Base-by-base conservation (phyloP, 2,797 vertebrate genomes). In the Oreochromis mossambicus region DNA sequence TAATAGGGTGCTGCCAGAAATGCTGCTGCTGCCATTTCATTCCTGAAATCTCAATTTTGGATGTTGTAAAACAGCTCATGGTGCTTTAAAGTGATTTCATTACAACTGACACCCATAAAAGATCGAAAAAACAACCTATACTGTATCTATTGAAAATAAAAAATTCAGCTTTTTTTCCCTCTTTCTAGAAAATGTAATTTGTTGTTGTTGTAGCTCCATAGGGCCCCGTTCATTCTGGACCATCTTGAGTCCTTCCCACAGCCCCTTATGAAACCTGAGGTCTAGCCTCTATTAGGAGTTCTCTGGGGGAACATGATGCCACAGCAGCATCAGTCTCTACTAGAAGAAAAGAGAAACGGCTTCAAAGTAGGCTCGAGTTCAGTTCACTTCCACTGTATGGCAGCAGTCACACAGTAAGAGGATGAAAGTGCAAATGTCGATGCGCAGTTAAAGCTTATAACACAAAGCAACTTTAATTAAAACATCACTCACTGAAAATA, bases 381-480 rank as follows among this genome's bases (percentile, higher is more conserved):
- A 24, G 52, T 41, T 81, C 56, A 77, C 8, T 36, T 55, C 19
- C 48, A 43, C 10, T n/a, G 19, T 6, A 41, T 36, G 19, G 70
- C 50, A 19, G 26, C 61, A 78, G 41, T 52, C n/a, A 73, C 46
- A 14, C 29, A 41, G 4, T 6, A 8, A 17, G 15, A 55, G 21
- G 77, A 58, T 4, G 6, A 5, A 48, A 73, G 80, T 75, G 80
- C 82, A 81, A 83, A 75, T 75, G 43, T 32, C 26, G 7, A 77
- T 38, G 51, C 14, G 21, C 34, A 54, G 50, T 4, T 77, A 80
- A 91, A 91, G 86, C 82, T 90, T 68, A 84, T 76, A 68, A 82
- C 85, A 91, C 79, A 87, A 87, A 86, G 58, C 56, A 86, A 87
- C 38, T 92, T 92, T 68, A 87, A 85, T 87, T 83, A 38, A 89